phyloP scores from a whole-genome alignment of 2,113 vertebrate species.

The Perca schrenkii region DNA sequence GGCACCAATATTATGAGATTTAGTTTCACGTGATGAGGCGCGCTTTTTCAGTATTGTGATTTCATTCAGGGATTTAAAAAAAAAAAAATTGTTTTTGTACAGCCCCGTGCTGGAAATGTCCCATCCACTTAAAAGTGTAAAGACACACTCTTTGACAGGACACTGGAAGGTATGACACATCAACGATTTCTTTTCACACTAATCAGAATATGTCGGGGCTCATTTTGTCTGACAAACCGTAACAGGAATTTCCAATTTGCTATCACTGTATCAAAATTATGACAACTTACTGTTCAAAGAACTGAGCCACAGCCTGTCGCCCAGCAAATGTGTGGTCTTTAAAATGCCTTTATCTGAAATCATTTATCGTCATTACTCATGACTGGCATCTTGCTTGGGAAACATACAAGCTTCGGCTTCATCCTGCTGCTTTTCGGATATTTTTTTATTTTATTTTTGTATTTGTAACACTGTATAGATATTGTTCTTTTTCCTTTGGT shows the following conservation, averaged over 20 bases:
- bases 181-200: neutral
- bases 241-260: slow-evolving; percentile 22
- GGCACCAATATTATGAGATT: slow-evolving; percentile 28
- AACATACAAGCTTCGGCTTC: no score
- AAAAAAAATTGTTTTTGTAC: neutral
- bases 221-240: neutral
- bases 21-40: neutral
- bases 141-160: neutral
- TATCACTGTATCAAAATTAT: slow-evolving; percentile 6
- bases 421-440: no score
- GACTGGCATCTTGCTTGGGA: neutral
- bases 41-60: neutral
- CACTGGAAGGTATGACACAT: slow-evolving; percentile 37
- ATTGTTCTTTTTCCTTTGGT: no score
- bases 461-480: no score
- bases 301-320: neutral
- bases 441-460: no score
- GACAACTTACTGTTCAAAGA: neutral
- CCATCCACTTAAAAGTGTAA: neutral
- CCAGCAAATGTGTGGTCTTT: neutral
- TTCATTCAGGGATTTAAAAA: neutral
- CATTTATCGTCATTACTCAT: neutral
- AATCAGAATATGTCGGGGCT: slow-evolving; percentile 5
- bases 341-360: slow-evolving; percentile 4
- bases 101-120: neutral